Conservation (phyloP, 2,113 vertebrate species). For the Dasyurus viverrinus region DNA sequence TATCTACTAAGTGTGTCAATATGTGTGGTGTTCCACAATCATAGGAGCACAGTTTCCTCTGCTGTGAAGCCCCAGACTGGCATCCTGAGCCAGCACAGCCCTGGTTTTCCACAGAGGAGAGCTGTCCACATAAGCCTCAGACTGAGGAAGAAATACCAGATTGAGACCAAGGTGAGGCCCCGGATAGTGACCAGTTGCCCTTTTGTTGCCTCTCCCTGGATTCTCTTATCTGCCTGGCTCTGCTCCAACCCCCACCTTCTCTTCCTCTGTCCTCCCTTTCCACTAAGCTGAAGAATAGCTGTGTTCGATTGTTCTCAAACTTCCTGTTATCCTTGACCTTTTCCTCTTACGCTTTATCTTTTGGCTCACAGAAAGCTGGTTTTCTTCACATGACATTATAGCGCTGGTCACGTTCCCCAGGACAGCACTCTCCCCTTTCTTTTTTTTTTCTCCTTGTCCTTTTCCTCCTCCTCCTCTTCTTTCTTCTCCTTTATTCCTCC, state of each 20-base stretch:
- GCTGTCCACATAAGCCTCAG: neutral
- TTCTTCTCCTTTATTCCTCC: too few species aligned
- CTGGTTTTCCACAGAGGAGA: neutral
- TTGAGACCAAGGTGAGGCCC: neutral
- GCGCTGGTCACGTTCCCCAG: neutral
- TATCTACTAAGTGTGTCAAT: too few species aligned
- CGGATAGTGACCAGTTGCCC: neutral
- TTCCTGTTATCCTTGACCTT: neutral
- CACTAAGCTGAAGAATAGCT: neutral
- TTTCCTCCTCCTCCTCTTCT: neutral
- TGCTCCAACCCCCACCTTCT: neutral
- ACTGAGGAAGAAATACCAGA: neutral
- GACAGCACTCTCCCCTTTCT: neutral
- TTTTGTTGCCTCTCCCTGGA: neutral
- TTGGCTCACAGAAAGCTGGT: neutral
- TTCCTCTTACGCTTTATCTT: neutral
- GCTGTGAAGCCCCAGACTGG: neutral
- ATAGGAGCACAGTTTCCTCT: too few species aligned
- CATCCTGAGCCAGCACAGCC: neutral
- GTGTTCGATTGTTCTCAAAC: neutral
- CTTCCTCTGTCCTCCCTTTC: neutral
- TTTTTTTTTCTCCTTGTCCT: neutral
- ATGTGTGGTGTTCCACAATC: too few species aligned
- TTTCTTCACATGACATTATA: neutral
- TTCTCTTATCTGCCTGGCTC: neutral